Base-by-base conservation (phyloP, 2,888 invertebrate genomes). In the Acanthoscelides obtectus region DNA sequence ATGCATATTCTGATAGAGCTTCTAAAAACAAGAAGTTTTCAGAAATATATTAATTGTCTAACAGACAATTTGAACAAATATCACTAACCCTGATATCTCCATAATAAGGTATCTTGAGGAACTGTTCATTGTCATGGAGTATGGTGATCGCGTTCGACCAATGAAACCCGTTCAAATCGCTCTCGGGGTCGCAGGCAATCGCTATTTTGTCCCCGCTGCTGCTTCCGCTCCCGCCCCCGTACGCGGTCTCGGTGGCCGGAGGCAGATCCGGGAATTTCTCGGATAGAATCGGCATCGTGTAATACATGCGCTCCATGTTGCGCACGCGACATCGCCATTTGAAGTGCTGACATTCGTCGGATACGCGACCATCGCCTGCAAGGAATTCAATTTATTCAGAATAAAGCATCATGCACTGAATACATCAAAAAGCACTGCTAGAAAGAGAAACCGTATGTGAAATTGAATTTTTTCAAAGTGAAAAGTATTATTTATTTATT, bases 201-300 rank as follows among this genome's bases (percentile, higher is more conserved):
- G 83, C 80, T 22, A 86, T 76, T 74, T 81, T 80, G 1, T 45
- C 45, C 8, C 45, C 45, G 45, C 45, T 45, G 45, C 17, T 17
- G 45, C 5, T 17, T 17, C 45, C 8, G 1, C 3, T 17, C 12
- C 45, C 45, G 8, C 45, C 45, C 8, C 8, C 45, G 45, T 17
- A 6, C 71, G 84, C 83, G 22, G n/a, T n/a, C n/a, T n/a, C n/a
- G n/a, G n/a, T 80, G 45, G 45, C 82, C 64, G 85, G 84, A n/a
- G 87, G 85, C 12, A 89, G 83, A 74, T 89, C 88, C 1, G 93
- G 93, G 84, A 91, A 93, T 67, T 88, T 88, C 71, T 86, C 86
- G 79, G 90, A 90, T 79, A 92, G 82, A 65, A 87, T 85, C 1
- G 94, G 93, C 77, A 93, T 91, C 0, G 93, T 92, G 84, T 95